Evolutionary conservation across 2,113 vertebrate species (phyloP), one percentile per base, ranked within the genome.

Genomic region (Mohoua ochrocephala): DNA sequence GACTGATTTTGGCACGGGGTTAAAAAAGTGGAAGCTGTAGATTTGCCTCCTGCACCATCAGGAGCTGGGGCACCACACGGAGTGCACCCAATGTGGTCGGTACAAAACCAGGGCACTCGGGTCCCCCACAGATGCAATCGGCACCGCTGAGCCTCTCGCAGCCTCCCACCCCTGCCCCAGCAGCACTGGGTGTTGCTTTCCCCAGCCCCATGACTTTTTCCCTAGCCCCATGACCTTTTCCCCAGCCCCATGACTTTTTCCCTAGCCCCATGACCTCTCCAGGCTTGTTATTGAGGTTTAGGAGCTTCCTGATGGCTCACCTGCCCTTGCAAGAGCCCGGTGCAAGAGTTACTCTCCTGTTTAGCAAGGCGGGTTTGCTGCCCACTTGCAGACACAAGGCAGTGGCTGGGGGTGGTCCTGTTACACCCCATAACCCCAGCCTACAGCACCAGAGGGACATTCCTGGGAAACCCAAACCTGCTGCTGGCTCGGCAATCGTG

Each of bases 81-180:
- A 8, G 7, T 1, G 15, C 31, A 15, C 21, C 21, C 10, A 0
- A 0, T 1, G 30, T 13, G 54, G 18, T 6, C 0, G 1, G 47
- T 17, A 23, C 6, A 4, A 61, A 92, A 53, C 12, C 8, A 30
- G 63, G 52, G 10, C 42, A 20, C 68, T 64, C 65, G 6, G 37
- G 44, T 82, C n/a, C 30, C 64, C 4, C 1, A 18, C 3, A 19
- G 28, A 31, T 13, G 18, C 71, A 33, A 75, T 35, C 3, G 3
- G 24, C 70, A 63, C 24, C 0, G 0, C 39, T 9, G 23, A 83
- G 75, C 24, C 61, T 50, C 31, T 6, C 24, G 3, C 67, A 91
- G 21, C 59, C 57, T 70, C 78, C 61, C 61, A 80, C 10, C 30
- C 45, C 73, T 28, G 27, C 42, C 35, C 20, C 70, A 57, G 56